Percentiles rank a stretch among this genome's conserved stretches.
These are phyloP conservation scores for Oppia nitens DNA, from an alignment of 1,140 invertebrate genomes.

Conservation along the genomic window DNA sequence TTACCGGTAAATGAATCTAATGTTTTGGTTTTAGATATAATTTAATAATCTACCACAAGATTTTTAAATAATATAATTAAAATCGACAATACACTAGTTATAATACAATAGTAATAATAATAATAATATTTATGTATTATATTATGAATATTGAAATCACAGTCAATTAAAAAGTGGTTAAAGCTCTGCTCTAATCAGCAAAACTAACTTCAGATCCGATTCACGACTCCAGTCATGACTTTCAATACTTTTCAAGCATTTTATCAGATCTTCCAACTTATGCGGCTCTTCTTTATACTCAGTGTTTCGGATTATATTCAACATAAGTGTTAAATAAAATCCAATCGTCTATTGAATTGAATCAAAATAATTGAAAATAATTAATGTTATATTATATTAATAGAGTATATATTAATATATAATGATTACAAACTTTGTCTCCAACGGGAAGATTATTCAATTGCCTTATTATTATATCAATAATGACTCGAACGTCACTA, in stretches of 20 bases:
- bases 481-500: constrained; percentile 76
- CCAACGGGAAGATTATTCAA: constrained; percentile 71
- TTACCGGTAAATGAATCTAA: too few species aligned
- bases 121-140: too few species aligned
- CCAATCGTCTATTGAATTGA: constrained; percentile 4
- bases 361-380: constrained; percentile 2
- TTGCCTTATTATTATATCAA: constrained; percentile 75
- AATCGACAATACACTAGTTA: too few species aligned
- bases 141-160: background rate
- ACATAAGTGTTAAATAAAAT: constrained; percentile 10
- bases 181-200: background rate
- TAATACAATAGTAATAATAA: too few species aligned
- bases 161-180: background rate
- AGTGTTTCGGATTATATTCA: constrained; percentile 7
- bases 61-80: too few species aligned
- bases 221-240: constrained; percentile 8
- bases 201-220: background rate
- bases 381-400: constrained; percentile 7
- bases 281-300: constrained; percentile 16
- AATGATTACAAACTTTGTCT: constrained; percentile 44
- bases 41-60: too few species aligned
- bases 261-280: constrained; percentile 11
- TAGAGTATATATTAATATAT: too few species aligned
- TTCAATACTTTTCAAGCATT: constrained; percentile 11
- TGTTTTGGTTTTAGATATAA: too few species aligned